Conservation (phyloP, 2,113 vertebrate genomes). For the Anoura caudifer region DNA sequence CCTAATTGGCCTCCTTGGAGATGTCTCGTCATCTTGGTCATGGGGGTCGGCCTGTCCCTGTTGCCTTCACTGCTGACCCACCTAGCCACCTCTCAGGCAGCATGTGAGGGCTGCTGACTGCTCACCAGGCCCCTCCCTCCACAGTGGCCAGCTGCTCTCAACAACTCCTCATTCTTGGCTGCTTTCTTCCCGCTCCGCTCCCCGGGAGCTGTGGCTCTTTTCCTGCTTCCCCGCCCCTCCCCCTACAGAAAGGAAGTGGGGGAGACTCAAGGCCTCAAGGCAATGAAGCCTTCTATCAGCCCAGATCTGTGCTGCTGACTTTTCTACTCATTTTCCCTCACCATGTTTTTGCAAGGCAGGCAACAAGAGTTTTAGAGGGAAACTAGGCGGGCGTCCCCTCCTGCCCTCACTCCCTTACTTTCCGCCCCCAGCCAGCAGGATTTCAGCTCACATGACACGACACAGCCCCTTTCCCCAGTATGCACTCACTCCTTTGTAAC, state of each 20-base stretch:
- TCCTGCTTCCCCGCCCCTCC: too few relatives aligned
- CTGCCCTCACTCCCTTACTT: too few relatives aligned
- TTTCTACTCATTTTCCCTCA: background rate
- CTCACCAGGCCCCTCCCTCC: too few relatives aligned
- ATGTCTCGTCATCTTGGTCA: background rate
- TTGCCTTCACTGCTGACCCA: background rate
- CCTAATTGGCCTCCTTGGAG: too few relatives aligned
- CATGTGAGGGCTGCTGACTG: background rate
- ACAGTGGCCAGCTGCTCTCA: accelerated
- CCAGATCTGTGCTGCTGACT: background rate
- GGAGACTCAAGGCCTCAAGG: accelerated
- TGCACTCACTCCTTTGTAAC: background rate
- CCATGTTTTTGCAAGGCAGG: background rate
- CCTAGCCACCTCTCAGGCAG: background rate
- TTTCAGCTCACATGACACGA: background rate
- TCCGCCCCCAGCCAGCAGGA: background rate
- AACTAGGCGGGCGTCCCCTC: background rate
- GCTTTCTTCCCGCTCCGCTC: accelerated
- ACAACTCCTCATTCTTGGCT: background rate
- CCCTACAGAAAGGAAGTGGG: background rate
- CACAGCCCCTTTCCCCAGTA: background rate
- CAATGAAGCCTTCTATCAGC: accelerated
- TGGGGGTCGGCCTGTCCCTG: accelerated
- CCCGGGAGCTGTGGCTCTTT: too few relatives aligned
- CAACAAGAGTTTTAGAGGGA: background rate